Percentiles rank a stretch among this genome's conserved stretches.
phyloP scores from a whole-genome alignment of 1,140 invertebrate genomes.

The Yoshiicerus persimilis region DNA sequence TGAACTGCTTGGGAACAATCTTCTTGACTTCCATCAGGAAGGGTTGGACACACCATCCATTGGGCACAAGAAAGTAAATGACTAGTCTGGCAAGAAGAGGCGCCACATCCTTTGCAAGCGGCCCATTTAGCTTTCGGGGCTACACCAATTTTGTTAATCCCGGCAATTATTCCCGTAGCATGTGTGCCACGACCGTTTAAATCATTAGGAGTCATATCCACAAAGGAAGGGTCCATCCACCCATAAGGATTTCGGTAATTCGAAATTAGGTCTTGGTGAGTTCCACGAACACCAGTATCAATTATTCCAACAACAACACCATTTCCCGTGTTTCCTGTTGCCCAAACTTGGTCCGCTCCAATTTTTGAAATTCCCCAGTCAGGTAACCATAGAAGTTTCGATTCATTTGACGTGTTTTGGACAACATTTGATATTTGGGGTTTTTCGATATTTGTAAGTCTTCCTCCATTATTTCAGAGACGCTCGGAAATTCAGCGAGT shows the following conservation, averaged over 20 bases:
- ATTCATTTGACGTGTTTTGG: not conserved
- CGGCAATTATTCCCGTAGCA: not conserved
- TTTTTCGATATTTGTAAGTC: not conserved
- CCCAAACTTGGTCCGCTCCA: not conserved
- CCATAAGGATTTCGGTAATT: not conserved
- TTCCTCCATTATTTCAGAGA: not conserved
- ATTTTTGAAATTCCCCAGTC: slow-evolving; percentile 23
- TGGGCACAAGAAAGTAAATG: not conserved
- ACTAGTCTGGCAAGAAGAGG: not conserved
- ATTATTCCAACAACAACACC: not conserved
- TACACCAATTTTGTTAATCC: not conserved
- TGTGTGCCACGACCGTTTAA: slow-evolving; percentile 34
- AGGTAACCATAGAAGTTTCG: too few species aligned
- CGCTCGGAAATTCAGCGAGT: not conserved
- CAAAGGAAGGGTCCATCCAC: slow-evolving; percentile 24
- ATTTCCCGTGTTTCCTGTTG: not conserved
- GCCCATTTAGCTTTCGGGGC: not conserved
- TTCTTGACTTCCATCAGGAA: not conserved
- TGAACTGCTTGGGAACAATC: slow-evolving; percentile 9
- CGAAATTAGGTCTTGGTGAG: not conserved
- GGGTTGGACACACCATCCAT: slow-evolving; percentile 4
- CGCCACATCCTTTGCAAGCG: slow-evolving; percentile 8
- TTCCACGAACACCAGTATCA: slow-evolving; percentile 5
- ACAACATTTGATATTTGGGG: not conserved
- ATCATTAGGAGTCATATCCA: not conserved